Conservation (phyloP, 2,888 invertebrate species). For the Leptinotarsa juncta region DNA sequence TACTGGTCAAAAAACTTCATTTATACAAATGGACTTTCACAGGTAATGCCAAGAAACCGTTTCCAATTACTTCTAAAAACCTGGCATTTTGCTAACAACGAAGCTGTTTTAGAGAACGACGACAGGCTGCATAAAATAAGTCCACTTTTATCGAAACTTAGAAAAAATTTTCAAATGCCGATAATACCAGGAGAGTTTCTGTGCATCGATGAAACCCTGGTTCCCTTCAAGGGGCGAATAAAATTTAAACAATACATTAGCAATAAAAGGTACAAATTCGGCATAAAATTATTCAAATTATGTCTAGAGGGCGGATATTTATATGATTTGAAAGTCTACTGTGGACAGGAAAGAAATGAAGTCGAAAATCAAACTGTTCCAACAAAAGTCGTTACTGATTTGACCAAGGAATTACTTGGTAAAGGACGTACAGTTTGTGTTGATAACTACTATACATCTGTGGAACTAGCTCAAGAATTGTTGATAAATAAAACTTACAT, state of each 20-base stretch:
- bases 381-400: conserved; percentile 40
- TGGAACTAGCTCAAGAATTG: conserved; percentile 41
- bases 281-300: conserved; percentile 38
- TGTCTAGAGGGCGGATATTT: conserved; percentile 42
- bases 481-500: conserved; percentile 48
- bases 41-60: conserved; percentile 35
- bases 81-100: conserved; percentile 41
- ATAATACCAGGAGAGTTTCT: conserved; percentile 30
- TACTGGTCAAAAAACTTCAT: conserved; percentile 39
- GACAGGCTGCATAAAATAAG: conserved; percentile 43
- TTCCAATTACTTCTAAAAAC: conserved; percentile 29
- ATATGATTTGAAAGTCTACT: conserved; percentile 44
- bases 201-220: conserved; percentile 41
- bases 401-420: conserved; percentile 41
- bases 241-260: conserved; percentile 45
- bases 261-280: conserved; percentile 36
- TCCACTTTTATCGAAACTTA: conserved; percentile 42
- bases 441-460: conserved; percentile 46
- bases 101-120: conserved; percentile 23
- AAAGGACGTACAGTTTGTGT: conserved; percentile 36
- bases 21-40: conserved; percentile 28
- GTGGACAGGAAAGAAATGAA: conserved; percentile 36
- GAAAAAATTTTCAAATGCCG: conserved; percentile 31
- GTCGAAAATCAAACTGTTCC: conserved; percentile 33
- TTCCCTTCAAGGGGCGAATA: conserved; percentile 40